Evolutionary conservation across 2,797 vertebrate species (phyloP), one percentile per base, ranked within the genome.

Genomic region (Helostoma temminkii): DNA sequence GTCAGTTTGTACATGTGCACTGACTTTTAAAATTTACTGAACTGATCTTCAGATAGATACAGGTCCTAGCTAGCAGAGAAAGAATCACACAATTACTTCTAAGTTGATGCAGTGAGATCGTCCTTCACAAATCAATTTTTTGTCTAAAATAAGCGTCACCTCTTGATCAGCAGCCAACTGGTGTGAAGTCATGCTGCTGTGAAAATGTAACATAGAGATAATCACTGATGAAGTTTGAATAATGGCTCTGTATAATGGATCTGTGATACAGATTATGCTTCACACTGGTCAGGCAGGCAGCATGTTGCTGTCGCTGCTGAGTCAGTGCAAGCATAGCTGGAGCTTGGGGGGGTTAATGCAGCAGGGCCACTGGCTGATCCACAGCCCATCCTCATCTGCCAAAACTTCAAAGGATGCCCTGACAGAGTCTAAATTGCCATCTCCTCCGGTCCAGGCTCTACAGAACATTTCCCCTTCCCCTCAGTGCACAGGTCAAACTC

Each of bases 361-460:
- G 85, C 64, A 37, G 71, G 78, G 83, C 78, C 78, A 65, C 14
- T 0, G 66, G 76, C 82, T 84, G 71, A 89, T 87, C 83, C 88
- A 65, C 71, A 72, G 69, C 61, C 71, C 75, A 8, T 83, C 68
- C 78, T 89, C 74, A 62, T 87, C 82, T 89, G 86, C 85, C 86
- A 85, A 72, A 78, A 87, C 90, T 87, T 92, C 91, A 91, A 91
- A 91, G 91, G 71, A 79, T 74, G 53, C 77, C 66, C 76, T 69
- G 67, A 71, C 75, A 62, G 74, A 78, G 82, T 83, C 82, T 83
- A 84, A 89, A 85, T 66, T 65, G 59, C 77, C 79, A 62, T 80
- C 73, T 86, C 82, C 84, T 81, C 69, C 45, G 3, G 73, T 61
- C 50, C 70, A 45, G 57, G 53, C 79, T 71, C 66, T 74, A 65